A percentile compares a stretch with the other conserved stretches of the same genome.
phyloP scores from a whole-genome alignment of 2,888 invertebrate species.

The Epistrophe grossulariae region DNA sequence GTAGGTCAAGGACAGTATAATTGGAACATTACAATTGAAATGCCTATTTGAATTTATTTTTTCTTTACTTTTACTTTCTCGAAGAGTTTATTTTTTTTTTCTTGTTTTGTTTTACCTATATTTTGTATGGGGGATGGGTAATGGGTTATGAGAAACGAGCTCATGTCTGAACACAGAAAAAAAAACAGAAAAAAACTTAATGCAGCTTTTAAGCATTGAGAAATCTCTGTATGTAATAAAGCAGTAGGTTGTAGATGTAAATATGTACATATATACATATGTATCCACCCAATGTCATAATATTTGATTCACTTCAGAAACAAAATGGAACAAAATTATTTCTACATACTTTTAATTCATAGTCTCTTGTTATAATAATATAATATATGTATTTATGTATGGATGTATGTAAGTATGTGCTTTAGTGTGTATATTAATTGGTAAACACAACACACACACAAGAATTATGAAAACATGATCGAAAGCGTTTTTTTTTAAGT shows the following conservation, averaged over 20 bases:
- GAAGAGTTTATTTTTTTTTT: conserved; percentile 4
- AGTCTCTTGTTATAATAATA: conserved; percentile 15
- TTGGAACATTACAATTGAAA: conserved; percentile 61
- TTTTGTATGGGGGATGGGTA: background rate
- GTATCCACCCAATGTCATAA: conserved; percentile 16
- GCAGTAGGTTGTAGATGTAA: background rate
- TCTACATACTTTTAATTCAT: conserved; percentile 33
- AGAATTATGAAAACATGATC: conserved; percentile 70
- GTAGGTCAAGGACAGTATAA: conserved; percentile 84
- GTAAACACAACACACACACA: conserved; percentile 41
- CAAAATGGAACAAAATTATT: conserved; percentile 39
- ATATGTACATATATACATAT: background rate
- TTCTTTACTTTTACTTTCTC: conserved; percentile 24
- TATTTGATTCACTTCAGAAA: conserved; percentile 27
- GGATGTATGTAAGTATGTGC: background rate
- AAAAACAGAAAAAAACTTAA: background rate
- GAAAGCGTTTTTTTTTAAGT: conserved; percentile 49
- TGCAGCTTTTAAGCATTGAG: conserved; percentile 22
- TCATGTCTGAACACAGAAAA: conserved; percentile 12
- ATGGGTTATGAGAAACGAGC: background rate
- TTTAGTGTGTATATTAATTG: conserved; percentile 25
- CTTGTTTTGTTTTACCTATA: background rate
- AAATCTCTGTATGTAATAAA: conserved; percentile 21
- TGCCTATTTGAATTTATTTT: conserved; percentile 28
- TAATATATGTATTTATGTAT: no score